Evolutionary conservation across 2,888 invertebrate species (phyloP).

Genomic region (Sminthurinus aureus): DNA sequence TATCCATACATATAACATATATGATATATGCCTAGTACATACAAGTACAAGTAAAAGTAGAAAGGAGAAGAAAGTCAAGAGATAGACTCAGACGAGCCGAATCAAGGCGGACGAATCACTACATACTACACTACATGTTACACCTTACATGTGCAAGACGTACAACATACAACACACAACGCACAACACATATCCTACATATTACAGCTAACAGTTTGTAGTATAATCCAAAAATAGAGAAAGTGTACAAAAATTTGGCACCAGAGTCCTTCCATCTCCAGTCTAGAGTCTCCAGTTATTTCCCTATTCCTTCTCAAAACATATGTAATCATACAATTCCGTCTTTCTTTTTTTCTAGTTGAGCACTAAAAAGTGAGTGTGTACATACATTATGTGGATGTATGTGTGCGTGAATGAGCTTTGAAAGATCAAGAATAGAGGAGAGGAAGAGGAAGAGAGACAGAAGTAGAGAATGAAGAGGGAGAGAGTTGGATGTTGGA

Average conservation of each 20-base stretch:
- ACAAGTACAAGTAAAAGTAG: too few species aligned
- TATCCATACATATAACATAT: too few species aligned
- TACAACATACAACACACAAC: too few species aligned
- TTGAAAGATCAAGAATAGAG: background rate
- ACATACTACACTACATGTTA: too few species aligned
- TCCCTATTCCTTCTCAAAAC: background rate
- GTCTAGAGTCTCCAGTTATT: background rate
- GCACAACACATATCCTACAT: too few species aligned
- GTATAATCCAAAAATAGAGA: background rate
- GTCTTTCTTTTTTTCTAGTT: too few species aligned
- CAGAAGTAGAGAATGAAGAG: background rate
- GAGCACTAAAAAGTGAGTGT: too few species aligned
- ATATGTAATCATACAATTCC: background rate
- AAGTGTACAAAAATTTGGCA: slow-evolving; percentile 16
- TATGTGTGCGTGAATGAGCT: background rate
- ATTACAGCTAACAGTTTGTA: too few species aligned
- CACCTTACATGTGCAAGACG: too few species aligned
- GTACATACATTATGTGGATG: background rate
- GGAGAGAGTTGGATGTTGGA: background rate
- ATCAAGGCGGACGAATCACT: background rate
- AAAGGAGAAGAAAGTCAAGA: background rate
- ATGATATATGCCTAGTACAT: too few species aligned
- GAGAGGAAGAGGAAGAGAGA: too few species aligned
- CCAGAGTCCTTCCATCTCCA: too few species aligned
- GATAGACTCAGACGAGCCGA: background rate